Conservation (phyloP, 2,888 invertebrate genomes). For the Amiota minor region DNA sequence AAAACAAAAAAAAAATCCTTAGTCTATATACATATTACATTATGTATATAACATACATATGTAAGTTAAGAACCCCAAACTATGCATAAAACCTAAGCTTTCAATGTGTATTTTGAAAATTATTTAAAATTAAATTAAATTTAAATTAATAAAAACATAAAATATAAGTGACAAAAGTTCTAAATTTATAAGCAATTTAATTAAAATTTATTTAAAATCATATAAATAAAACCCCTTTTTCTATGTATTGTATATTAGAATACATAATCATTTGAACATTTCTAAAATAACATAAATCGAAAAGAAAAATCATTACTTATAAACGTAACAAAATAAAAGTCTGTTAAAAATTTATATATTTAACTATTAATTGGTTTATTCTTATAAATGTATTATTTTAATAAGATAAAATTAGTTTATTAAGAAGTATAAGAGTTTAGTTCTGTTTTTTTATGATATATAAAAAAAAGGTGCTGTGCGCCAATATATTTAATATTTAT, state of each 20-base stretch:
- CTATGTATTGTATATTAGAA: conserved; percentile 30
- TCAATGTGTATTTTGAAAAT: conserved; percentile 11
- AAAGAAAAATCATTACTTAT: conserved; percentile 42
- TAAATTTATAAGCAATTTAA: conserved; percentile 69
- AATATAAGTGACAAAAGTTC: conserved; percentile 51
- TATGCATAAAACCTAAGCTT: conserved; percentile 43
- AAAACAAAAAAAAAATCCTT: conserved; percentile 19
- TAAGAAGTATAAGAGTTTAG: conserved; percentile 50
- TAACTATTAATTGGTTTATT: too few species aligned
- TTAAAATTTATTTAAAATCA: conserved; percentile 48
- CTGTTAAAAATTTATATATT: conserved; percentile 49
- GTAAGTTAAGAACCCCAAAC: conserved; percentile 30
- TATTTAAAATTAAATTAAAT: conserved; percentile 11
- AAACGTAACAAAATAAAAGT: conserved; percentile 60
- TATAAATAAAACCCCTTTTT: conserved; percentile 25
- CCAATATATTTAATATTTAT: conserved; percentile 22
- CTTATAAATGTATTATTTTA: not conserved
- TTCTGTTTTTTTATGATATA: conserved; percentile 44
- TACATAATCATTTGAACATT: conserved; percentile 39
- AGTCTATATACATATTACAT: too few species aligned
- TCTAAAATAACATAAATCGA: conserved; percentile 43
- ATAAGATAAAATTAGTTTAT: conserved; percentile 47
- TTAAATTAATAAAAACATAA: conserved; percentile 9
- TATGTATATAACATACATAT: too few species aligned
- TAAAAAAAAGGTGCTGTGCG: conserved; percentile 45